Conservation (phyloP, 2,888 invertebrate species). For the Campoletis raptor region DNA sequence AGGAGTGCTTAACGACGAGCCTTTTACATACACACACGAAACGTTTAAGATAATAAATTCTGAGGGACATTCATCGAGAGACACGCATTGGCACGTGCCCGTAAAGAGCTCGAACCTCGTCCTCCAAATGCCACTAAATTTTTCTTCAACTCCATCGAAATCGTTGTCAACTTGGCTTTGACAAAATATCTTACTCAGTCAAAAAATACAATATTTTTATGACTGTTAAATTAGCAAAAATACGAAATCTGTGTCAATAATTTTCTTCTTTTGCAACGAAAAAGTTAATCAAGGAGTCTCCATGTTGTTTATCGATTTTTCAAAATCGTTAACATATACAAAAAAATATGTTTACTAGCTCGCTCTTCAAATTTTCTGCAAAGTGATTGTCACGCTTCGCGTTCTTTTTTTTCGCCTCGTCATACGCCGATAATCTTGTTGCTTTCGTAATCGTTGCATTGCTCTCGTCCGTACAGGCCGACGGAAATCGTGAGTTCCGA, state of each 20-base stretch:
- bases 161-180: slow-evolving; percentile 7
- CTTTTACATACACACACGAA: slow-evolving; percentile 63
- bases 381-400: slow-evolving; percentile 50
- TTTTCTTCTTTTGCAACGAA: background rate
- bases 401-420: slow-evolving; percentile 50
- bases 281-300: no score
- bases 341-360: background rate
- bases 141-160: background rate
- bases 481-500: slow-evolving; percentile 59
- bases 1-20: slow-evolving; percentile 55
- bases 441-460: slow-evolving; percentile 68
- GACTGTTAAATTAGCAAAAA: no score
- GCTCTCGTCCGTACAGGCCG: slow-evolving; percentile 37
- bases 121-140: slow-evolving; percentile 60
- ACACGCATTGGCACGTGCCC: slow-evolving; percentile 64
- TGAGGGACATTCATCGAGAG: slow-evolving; percentile 66
- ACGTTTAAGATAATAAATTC: slow-evolving; percentile 72
- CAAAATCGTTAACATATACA: background rate
- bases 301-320: background rate
- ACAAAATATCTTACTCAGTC: background rate
- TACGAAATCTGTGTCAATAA: no score
- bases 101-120: slow-evolving; percentile 65
- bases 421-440: slow-evolving; percentile 67
- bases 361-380: slow-evolving; percentile 15
- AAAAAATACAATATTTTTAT: background rate